phyloP scores from a whole-genome alignment of 2,113 vertebrate genomes.

The Solenodon paradoxus region DNA sequence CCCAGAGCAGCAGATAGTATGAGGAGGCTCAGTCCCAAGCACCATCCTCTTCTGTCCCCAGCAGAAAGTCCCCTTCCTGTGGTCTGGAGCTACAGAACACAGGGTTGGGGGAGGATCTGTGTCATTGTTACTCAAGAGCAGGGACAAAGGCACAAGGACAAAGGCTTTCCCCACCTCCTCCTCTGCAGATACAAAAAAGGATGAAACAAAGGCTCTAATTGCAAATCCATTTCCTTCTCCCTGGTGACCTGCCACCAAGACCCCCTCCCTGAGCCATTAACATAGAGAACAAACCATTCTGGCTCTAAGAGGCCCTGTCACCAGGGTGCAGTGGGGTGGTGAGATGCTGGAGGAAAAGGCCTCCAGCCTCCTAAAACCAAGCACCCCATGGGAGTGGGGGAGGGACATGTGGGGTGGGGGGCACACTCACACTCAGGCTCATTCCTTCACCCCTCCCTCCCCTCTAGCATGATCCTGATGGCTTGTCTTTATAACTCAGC shows the following conservation, averaged over 20 bases:
- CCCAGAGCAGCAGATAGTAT: neutral
- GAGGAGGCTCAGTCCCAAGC: neutral
- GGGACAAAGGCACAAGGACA: neutral
- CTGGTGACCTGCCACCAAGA: neutral
- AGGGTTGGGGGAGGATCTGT: neutral
- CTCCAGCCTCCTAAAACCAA: neutral
- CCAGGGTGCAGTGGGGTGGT: neutral
- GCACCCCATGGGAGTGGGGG: neutral
- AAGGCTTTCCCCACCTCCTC: neutral
- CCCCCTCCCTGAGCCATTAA: neutral
- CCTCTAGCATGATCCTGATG: neutral
- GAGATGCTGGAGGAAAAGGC: neutral
- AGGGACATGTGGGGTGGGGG: neutral
- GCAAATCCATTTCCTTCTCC: conserved; percentile 54
- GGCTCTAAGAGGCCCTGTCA: neutral
- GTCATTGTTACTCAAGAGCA: neutral
- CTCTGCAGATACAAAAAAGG: conserved; percentile 9
- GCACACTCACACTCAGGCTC: neutral
- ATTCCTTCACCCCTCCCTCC: neutral
- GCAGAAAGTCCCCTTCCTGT: neutral
- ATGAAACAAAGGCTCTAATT: conserved; percentile 68
- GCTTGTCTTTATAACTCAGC: neutral
- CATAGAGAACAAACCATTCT: neutral
- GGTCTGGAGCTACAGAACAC: accelerated
- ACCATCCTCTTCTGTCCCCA: neutral